These are phyloP conservation scores for Cylindroiulus punctatus DNA, from an alignment of 2,888 invertebrate species.

Conservation along the genomic window DNA sequence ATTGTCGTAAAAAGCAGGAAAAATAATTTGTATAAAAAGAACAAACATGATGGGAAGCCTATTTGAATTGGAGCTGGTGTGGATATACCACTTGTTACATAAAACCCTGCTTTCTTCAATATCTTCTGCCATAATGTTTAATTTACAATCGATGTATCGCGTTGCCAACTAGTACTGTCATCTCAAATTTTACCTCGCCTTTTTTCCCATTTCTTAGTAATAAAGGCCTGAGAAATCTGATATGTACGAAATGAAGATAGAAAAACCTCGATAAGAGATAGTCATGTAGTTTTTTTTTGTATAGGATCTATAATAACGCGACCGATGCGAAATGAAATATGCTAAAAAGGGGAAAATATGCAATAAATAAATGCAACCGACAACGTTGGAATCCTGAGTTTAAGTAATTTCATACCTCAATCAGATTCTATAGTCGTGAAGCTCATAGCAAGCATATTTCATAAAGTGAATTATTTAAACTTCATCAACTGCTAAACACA, in stretches of 20 bases:
- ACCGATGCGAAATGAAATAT: background rate
- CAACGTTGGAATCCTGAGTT: too few relatives aligned
- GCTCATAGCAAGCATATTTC: too few relatives aligned
- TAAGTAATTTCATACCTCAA: too few relatives aligned
- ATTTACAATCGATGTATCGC: slow-evolving; percentile 30
- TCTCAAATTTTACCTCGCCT: background rate
- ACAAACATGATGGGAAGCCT: background rate
- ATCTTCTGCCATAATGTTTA: background rate
- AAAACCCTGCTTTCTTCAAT: background rate
- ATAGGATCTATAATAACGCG: background rate
- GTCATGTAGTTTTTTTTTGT: background rate
- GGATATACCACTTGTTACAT: background rate
- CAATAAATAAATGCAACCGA: background rate
- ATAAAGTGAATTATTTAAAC: too few relatives aligned
- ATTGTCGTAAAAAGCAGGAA: background rate
- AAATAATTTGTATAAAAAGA: background rate
- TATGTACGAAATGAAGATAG: background rate
- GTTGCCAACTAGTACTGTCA: slow-evolving; percentile 28
- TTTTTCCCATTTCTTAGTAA: slow-evolving; percentile 8
- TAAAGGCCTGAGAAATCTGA: background rate
- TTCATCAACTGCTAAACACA: too few relatives aligned
- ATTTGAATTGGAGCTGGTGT: background rate
- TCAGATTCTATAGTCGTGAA: too few relatives aligned
- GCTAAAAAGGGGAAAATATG: background rate
- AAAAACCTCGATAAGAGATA: background rate